Evolutionary conservation across 2,888 invertebrate species (phyloP).

Genomic region (Iphiclides podalirius): DNA sequence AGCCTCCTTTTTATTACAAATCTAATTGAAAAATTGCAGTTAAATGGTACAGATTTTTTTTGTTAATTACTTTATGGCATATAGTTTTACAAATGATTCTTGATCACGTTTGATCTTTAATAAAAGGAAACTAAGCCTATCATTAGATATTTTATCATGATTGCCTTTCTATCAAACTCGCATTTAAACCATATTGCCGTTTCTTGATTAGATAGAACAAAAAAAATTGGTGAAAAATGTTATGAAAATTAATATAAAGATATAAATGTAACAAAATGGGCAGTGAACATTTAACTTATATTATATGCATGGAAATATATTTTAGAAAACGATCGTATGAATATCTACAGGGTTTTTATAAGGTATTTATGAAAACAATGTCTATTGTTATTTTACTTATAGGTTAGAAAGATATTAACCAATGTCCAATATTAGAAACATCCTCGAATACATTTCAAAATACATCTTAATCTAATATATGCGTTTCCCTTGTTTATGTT

Average conservation of each 20-base stretch:
- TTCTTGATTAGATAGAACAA: background rate
- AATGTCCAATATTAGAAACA: constrained; percentile 21
- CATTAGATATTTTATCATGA: no score
- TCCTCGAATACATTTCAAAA: constrained; percentile 29
- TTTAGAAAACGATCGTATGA: background rate
- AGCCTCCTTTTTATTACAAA: background rate
- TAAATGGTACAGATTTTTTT: no score
- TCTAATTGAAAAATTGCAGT: background rate
- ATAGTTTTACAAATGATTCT: no score
- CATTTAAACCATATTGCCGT: constrained; percentile 1
- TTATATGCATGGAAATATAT: constrained; percentile 2
- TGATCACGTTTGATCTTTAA: no score
- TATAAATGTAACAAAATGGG: constrained; percentile 19
- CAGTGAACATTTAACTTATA: constrained; percentile 12
- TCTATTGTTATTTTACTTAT: background rate
- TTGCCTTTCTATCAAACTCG: no score
- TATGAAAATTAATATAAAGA: constrained; percentile 7
- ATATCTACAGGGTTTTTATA: background rate
- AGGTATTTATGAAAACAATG: background rate
- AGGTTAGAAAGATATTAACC: constrained; percentile 7
- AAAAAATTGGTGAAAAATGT: constrained; percentile 6
- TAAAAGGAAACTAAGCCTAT: no score
- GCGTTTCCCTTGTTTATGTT: constrained; percentile 53
- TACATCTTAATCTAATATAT: constrained; percentile 42
- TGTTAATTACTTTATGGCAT: no score